Evolutionary conservation across 2,888 invertebrate species (phyloP), one percentile per base, ranked within the genome.

Genomic region (Lypha dubia): DNA sequence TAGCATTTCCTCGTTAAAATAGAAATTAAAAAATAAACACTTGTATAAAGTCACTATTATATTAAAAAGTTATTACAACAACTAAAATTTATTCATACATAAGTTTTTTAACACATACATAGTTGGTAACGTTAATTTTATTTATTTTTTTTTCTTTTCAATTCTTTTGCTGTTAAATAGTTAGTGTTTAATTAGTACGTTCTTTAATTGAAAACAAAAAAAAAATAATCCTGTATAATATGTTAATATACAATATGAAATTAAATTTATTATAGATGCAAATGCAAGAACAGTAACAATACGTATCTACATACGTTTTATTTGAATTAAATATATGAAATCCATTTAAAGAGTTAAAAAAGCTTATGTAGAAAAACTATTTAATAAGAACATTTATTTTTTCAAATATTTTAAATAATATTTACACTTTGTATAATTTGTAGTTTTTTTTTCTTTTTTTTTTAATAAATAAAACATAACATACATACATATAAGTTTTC

Each of bases 1-100:
- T 49, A 60, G 60, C 24, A 17, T 51, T 60, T 60, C 58, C 44
- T 46, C 32, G 46, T 38, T 49, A 20, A 62, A 49, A 62, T 32
- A 62, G 9, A 53, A 38, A 41, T n/a, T 11, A 51, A 35, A 56
- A 67, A n/a, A 35, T 8, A 56, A n/a, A 35, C 13, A 56, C n/a
- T 49, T 77, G 76, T 77, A 77, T 68, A 67, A 76, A 68, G 77
- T 77, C 77, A 68, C 77, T 68, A 63, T 28, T 63, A 63, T 58
- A 44, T 35, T 44, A 32, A 46, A 28, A 24, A 67, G 3, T 32
- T 44, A 75, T 32, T 67, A 22, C 44, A 49, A 60, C 11, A 35
- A 60, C 4, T 38, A 73, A 22, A 24, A 22, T 53, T n/a, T 68
- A 58, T 71, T 28, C 0, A 44, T 20, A 41, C 24, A 38, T 51